Conservation (phyloP, 2,797 vertebrate species). For the Phoebastria nigripes region DNA sequence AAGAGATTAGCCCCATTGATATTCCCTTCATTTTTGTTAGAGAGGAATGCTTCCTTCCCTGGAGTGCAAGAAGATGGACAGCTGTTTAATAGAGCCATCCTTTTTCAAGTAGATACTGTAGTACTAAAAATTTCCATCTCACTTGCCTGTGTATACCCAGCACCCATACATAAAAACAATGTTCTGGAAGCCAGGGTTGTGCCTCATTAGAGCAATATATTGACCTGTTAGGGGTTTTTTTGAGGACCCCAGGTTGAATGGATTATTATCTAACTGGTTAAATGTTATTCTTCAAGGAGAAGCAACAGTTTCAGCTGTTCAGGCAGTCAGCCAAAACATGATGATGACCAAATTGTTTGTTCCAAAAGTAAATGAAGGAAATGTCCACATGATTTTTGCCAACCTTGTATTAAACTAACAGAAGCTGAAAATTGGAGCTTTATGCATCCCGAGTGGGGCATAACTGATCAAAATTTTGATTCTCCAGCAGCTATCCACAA, state of each 20-base stretch:
- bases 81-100: slow-evolving; percentile 65
- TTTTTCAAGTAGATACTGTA: slow-evolving; percentile 55
- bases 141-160: not conserved
- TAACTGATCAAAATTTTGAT: slow-evolving; percentile 12
- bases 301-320: not conserved
- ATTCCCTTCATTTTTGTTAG: slow-evolving; percentile 68
- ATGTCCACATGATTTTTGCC: slow-evolving; percentile 38
- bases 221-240: slow-evolving; percentile 13
- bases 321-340: slow-evolving; percentile 28
- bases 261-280: slow-evolving; percentile 34
- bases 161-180: not conserved
- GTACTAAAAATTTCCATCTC: slow-evolving; percentile 57
- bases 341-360: slow-evolving; percentile 52
- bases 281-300: slow-evolving; percentile 48
- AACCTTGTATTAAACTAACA: slow-evolving; percentile 33
- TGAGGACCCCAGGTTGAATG: not conserved
- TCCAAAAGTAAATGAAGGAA: not conserved
- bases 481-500: slow-evolving; percentile 15
- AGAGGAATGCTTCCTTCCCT: slow-evolving; percentile 60
- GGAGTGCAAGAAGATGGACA: slow-evolving; percentile 61
- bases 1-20: slow-evolving; percentile 75
- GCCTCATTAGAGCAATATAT: slow-evolving; percentile 1
- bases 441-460: not conserved
- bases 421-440: slow-evolving; percentile 15
- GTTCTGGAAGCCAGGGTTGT: not conserved